phyloP scores from a whole-genome alignment of 1,140 invertebrate genomes.

The Matsumurasca onukii region DNA sequence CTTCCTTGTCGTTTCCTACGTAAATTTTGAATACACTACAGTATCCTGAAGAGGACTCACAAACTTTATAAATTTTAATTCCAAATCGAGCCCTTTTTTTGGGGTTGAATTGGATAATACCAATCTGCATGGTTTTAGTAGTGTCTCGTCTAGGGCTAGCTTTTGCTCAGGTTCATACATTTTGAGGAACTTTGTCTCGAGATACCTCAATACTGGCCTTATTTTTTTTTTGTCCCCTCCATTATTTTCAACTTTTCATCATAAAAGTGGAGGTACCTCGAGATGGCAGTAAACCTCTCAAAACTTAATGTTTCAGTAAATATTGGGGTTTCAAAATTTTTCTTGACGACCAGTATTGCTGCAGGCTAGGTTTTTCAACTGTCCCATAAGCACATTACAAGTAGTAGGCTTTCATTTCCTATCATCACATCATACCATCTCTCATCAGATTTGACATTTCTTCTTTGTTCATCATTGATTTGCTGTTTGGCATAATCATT shows the following conservation, averaged over 20 bases:
- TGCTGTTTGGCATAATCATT: background rate
- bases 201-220: background rate
- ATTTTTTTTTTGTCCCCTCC: background rate
- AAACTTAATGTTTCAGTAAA: background rate
- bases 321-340: conserved; percentile 4
- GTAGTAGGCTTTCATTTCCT: background rate
- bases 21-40: background rate
- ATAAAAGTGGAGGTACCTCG: background rate
- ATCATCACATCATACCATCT: background rate
- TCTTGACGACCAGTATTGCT: background rate
- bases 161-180: conserved; percentile 5
- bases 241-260: background rate
- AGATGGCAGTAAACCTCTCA: background rate
- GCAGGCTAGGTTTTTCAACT: background rate
- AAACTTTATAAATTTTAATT: conserved; percentile 1
- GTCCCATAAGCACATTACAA: background rate
- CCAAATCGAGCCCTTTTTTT: conserved; percentile 3
- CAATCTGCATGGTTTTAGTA: background rate
- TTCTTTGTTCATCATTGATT: background rate
- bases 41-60: conserved; percentile 4
- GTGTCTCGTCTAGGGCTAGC: background rate
- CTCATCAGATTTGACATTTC: background rate
- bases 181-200: background rate
- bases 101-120: conserved; percentile 1
- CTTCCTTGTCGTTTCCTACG: background rate